Evolutionary conservation across 2,888 invertebrate genomes (phyloP), one percentile per base, ranked within the genome.

Genomic region (Scaptomyza tumidula): DNA sequence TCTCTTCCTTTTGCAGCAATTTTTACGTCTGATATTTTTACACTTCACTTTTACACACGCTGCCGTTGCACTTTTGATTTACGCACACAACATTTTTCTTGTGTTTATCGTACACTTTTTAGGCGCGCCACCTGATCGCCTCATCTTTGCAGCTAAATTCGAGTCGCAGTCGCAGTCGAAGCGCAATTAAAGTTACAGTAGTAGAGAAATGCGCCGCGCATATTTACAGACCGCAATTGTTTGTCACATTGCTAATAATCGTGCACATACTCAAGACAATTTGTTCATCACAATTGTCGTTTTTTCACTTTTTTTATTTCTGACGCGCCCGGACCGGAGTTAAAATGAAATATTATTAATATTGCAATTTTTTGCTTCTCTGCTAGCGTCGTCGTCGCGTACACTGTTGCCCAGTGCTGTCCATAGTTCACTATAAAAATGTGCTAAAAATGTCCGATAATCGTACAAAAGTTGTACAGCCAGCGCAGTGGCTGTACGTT

Each of bases 161-260:
- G 37, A 74, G 78, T 76, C 68, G 63, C 66, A 71, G 53, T 71
- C 74, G 71, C 69, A 71, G 70, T 72, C 80, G 46, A 67, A 81
- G 75, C 81, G 75, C 75, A 80, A 80, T 86, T 80, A 78, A 76
- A 73, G 68, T 76, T 72, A 72, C 45, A 72, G 71, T 75, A 73
- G 72, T 78, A 86, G 78, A 81, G 80, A 88, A 86, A 80, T 81
- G 75, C 81, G 81, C 75, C 79, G 67, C 75, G 81, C 65, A 76
- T 67, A 74, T 69, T 74, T 66, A 71, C 63, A 60, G 33, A 14
- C 61, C 52, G 44, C 61, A 66, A 68, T 54, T 52, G 52, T 61
- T 64, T 68, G 55, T 55, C 52, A 72, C 73, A 63, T 58, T 45
- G 46, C 58, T 44, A 49, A 39, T 27, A 72, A 35, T 24, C 35